Percentiles rank a stretch among this genome's conserved stretches.
These are phyloP conservation scores for Calameuta idolon DNA, from an alignment of 2,888 invertebrate species.

Conservation along the genomic window DNA sequence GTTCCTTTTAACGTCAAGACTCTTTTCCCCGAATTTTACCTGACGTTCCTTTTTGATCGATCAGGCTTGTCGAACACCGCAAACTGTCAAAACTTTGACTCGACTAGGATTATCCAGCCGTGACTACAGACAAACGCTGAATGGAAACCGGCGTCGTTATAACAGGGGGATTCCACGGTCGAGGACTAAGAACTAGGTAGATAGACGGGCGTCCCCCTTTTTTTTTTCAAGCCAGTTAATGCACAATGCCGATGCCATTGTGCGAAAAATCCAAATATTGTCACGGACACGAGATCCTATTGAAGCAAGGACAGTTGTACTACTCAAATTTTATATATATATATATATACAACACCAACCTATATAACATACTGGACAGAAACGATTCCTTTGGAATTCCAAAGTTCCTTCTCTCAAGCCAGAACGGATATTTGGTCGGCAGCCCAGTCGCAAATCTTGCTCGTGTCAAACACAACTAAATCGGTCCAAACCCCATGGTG, in stretches of 20 bases:
- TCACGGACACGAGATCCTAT: slow-evolving; percentile 53
- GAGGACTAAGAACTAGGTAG: slow-evolving; percentile 24
- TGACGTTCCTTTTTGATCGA: slow-evolving; percentile 30
- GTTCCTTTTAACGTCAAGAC: too few relatives aligned
- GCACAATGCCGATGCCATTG: slow-evolving; percentile 28
- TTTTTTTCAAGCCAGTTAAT: slow-evolving; percentile 20
- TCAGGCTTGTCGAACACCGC: slow-evolving; percentile 23
- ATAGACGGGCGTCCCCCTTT: slow-evolving; percentile 8
- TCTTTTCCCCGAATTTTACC: too few relatives aligned
- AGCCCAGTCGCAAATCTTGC: slow-evolving; percentile 43
- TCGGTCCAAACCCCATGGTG: neutral
- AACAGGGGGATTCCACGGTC: slow-evolving; percentile 13
- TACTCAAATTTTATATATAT: slow-evolving; percentile 4
- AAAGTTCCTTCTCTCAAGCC: slow-evolving; percentile 12
- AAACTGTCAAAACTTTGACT: slow-evolving; percentile 24
- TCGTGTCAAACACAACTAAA: slow-evolving; percentile 43
- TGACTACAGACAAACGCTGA: too few relatives aligned
- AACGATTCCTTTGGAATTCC: slow-evolving; percentile 7
- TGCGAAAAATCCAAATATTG: slow-evolving; percentile 56
- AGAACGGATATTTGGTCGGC: slow-evolving; percentile 46
- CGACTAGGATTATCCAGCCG: neutral
- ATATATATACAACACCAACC: slow-evolving; percentile 1
- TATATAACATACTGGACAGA: neutral
- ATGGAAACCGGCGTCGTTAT: too few relatives aligned
- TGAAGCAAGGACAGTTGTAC: too few relatives aligned